Conservation (phyloP, 2,113 vertebrate species). For the Indicator indicator region DNA sequence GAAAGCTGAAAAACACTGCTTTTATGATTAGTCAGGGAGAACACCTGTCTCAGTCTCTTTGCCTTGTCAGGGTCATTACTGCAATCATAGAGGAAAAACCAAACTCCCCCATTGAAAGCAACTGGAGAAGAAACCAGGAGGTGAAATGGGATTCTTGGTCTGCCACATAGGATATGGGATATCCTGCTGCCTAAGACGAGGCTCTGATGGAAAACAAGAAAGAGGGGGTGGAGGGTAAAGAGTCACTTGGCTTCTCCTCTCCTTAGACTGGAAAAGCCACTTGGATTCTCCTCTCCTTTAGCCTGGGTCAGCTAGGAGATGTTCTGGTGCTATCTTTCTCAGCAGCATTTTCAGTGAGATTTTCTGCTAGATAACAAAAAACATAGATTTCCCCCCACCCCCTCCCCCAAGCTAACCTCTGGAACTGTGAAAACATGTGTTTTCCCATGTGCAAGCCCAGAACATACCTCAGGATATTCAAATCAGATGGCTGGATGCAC, state of each 20-base stretch:
- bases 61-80: slow-evolving; percentile 41
- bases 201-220: neutral
- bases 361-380: neutral
- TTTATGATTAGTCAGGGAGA: slow-evolving; percentile 62
- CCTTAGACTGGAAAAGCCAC: neutral
- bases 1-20: slow-evolving; percentile 33
- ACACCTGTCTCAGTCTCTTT: slow-evolving; percentile 58
- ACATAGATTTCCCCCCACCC: no score
- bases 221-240: neutral
- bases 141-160: neutral
- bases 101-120: slow-evolving; percentile 21
- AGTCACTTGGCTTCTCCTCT: neutral
- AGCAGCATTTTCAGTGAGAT: neutral
- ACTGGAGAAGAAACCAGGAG: neutral
- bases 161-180: neutral
- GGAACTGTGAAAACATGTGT: neutral
- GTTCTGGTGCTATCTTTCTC: neutral
- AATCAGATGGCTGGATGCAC: neutral
- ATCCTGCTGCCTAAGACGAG: neutral
- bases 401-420: neutral
- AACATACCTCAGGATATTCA: neutral
- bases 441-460: neutral
- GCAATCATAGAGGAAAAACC: slow-evolving; percentile 42
- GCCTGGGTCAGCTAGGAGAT: neutral
- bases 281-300: neutral